Evolutionary conservation across 2,888 invertebrate genomes (phyloP).

Genomic region (Malthinus flaveolus): DNA sequence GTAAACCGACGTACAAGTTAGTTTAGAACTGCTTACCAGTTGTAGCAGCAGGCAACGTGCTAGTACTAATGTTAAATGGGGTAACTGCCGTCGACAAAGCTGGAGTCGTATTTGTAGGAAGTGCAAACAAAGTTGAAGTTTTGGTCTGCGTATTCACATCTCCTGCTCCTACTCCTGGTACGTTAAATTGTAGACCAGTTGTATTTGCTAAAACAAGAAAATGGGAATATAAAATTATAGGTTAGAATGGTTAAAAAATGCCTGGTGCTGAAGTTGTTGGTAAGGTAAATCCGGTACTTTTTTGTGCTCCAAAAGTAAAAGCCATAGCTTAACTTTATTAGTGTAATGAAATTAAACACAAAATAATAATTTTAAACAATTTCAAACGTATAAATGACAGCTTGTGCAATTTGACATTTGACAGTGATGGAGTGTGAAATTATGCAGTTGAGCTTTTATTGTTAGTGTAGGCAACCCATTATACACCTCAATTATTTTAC

Average conservation of each 20-base stretch:
- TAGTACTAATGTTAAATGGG: constrained; percentile 1
- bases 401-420: too few species aligned
- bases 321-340: constrained; percentile 35
- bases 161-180: constrained; percentile 6
- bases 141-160: constrained; percentile 1
- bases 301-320: constrained; percentile 42
- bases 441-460: too few species aligned
- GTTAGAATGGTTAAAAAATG: constrained; percentile 1
- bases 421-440: too few species aligned
- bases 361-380: too few species aligned
- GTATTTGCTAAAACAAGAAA: background rate
- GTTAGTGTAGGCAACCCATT: too few species aligned
- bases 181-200: constrained; percentile 3
- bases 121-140: constrained; percentile 10
- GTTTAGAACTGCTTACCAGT: background rate
- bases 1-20: background rate
- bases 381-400: too few species aligned
- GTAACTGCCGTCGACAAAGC: background rate
- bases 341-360: too few species aligned
- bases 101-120: background rate
- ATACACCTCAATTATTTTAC: too few species aligned
- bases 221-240: too few species aligned
- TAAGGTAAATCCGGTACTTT: constrained; percentile 49
- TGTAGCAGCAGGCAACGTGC: constrained; percentile 24
- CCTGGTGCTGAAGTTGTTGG: constrained; percentile 46